Percentiles rank a stretch among this genome's conserved stretches.
Evolutionary conservation across 2,888 invertebrate genomes (phyloP).

Genomic region (Pharmacophagus antenor): DNA sequence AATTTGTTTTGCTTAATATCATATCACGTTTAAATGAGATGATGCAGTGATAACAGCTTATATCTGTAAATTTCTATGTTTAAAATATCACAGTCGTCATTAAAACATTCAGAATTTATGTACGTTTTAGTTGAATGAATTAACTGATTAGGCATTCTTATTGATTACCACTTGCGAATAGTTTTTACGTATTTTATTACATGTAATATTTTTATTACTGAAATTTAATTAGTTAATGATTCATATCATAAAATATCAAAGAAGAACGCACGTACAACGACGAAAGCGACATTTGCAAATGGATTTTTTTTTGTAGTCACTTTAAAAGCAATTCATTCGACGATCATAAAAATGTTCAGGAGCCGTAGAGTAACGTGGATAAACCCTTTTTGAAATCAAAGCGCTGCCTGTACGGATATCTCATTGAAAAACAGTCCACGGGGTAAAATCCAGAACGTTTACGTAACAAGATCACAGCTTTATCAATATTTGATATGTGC

Average conservation of each 20-base stretch:
- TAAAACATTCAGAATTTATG: too few relatives aligned
- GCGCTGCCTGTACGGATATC: slow-evolving; percentile 54
- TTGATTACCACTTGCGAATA: neutral
- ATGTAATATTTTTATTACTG: too few relatives aligned
- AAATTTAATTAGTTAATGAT: too few relatives aligned
- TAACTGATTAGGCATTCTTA: neutral
- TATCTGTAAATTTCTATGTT: neutral
- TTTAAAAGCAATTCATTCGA: slow-evolving; percentile 61
- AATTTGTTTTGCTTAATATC: slow-evolving; percentile 17
- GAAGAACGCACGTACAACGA: slow-evolving; percentile 11
- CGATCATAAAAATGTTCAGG: slow-evolving; percentile 71
- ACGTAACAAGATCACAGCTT: slow-evolving; percentile 46
- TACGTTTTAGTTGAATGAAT: too few relatives aligned
- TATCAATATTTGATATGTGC: slow-evolving; percentile 34
- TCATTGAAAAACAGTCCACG: slow-evolving; percentile 67
- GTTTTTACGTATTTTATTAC: neutral
- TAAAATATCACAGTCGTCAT: too few relatives aligned
- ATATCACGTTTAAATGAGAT: slow-evolving; percentile 9
- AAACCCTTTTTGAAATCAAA: slow-evolving; percentile 66
- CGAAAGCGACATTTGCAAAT: slow-evolving; percentile 53
- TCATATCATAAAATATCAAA: neutral
- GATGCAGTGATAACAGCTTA: neutral
- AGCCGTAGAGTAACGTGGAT: slow-evolving; percentile 56
- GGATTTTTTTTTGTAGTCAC: slow-evolving; percentile 58
- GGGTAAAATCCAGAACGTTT: slow-evolving; percentile 58